Evolutionary conservation across 2,888 invertebrate species (phyloP), one percentile per base, ranked within the genome.

Genomic region (Drosophila austrosaltans): DNA sequence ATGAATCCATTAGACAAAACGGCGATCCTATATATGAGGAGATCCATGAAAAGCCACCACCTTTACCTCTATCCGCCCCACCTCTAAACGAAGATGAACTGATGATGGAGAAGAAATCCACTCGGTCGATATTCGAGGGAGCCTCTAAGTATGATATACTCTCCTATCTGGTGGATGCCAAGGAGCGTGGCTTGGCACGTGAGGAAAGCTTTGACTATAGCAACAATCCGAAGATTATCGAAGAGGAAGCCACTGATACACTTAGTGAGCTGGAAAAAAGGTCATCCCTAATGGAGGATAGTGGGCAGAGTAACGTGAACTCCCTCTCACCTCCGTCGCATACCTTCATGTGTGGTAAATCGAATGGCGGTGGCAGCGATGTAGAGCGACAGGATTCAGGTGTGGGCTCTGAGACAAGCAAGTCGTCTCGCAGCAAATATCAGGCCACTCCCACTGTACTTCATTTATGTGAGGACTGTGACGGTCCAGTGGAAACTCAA

Each of bases 311-410:
- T 32, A 93, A 96, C 64, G 93, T 94, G 79, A 94, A 87, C 62
- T 90, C 94, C 69, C 93, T 94, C n/a, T 88, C 91, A 3, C 87
- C 91, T 2, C 89, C 91, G 10, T 87, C 85, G 5, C 87, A 85
- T 28, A 88, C 64, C 30, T 90, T 89, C 28, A 81, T 89, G 32
- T 79, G 81, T 20, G 76, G 60, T 16, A 63, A 56, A 25, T 54
- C 57, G 1, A 76, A 77, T 8, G 95, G 95, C 84, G 79, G 84
- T 7, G 87, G 90, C n/a, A 90, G 90, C 67, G 97, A 97, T 91
- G 96, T 98, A 79, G 98, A 98, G 93, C 94, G 98, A 77, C 98
- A 97, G 89, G 98, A 97, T 92, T 98, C 97, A 20, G 98, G 98
- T 2, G 97, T 98, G 1, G 98, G 98, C 59, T 97, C 97, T 3